Evolutionary conservation across 2,888 invertebrate genomes (phyloP), one percentile per base, ranked within the genome.

Genomic region (Pristionchus arcanus): DNA sequence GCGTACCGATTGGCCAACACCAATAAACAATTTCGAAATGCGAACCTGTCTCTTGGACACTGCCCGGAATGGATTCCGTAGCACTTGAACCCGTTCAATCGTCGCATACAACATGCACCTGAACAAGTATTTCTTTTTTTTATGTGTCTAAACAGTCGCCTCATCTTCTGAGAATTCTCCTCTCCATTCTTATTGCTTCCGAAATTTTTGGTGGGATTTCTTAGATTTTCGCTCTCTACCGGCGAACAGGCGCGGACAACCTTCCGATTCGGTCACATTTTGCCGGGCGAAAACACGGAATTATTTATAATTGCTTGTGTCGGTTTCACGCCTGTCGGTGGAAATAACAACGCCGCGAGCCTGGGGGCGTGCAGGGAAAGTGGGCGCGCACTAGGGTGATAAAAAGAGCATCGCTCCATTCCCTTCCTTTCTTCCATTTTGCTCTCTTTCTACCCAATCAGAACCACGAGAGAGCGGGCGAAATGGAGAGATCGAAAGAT

Each of bases 31-130:
- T 71, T 71, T 25, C 9, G 13, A 37, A 55, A 37, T 84, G 16
- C 63, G 2, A 9, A 89, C 89, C 89, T 83, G 81, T 83, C 71
- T 7, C 68, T 89, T 84, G 16, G 84, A 55, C 16, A 84, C 83
- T 13, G 89, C 86, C 25, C 87, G 87, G 88, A 90, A 90, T 15
- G 90, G 90, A 49, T 89, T 86, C 34, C 90, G 81, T 5, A 90
- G 74, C 7, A 93, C 93, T 77, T 92, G 92, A 19, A 93, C 93
- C 21, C 93, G 89, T 77, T 93, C 93, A 87, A 93, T 91, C 37
- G 93, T 93, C 25, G 93, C 93, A 90, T 93, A 93, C 87, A 92
- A 91, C 93, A 93, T 93, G 63, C 91, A 90, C 92, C 90, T 91
- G 63, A 63, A 63, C n/a, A 11, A 7, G 4, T 11, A 11, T 5